Evolutionary conservation across 2,113 vertebrate species (phyloP).

Genomic region (Daubentonia madagascariensis): DNA sequence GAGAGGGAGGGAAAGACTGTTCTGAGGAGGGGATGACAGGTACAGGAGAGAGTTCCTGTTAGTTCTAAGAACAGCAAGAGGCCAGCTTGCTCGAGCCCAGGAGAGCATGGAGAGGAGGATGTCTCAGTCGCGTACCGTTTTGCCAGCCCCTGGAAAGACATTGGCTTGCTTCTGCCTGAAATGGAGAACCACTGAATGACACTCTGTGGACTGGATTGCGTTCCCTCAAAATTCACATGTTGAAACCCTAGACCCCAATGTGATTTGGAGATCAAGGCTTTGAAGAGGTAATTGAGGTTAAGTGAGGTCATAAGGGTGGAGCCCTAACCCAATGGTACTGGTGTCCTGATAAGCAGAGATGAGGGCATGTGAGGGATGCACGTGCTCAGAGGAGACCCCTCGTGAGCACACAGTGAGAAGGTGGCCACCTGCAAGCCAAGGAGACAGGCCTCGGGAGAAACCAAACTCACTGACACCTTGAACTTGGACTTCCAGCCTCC

Average conservation of each 20-base stretch:
- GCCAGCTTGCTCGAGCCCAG: rapidly evolving
- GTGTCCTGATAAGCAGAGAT: neutral
- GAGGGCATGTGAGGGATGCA: neutral
- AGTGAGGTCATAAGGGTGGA: neutral
- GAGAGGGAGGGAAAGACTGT: neutral
- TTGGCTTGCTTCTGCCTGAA: neutral
- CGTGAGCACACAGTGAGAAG: neutral
- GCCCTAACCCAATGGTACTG: too few species aligned
- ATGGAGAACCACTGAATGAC: neutral
- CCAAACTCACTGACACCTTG: neutral
- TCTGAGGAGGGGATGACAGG: neutral
- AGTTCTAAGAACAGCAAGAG: neutral
- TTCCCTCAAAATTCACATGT: rapidly evolving
- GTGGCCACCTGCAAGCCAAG: neutral
- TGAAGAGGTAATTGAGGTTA: neutral
- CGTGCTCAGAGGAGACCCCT: neutral
- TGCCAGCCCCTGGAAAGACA: neutral
- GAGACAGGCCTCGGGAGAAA: neutral
- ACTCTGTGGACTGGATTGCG: too few species aligned
- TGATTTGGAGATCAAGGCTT: neutral
- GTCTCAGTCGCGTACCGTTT: neutral
- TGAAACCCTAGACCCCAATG: neutral
- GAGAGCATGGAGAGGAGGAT: neutral
- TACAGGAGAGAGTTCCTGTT: too few species aligned
- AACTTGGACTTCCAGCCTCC: neutral